Evolutionary conservation across 2,797 vertebrate species (phyloP).

Genomic region (Danio aesculapii): DNA sequence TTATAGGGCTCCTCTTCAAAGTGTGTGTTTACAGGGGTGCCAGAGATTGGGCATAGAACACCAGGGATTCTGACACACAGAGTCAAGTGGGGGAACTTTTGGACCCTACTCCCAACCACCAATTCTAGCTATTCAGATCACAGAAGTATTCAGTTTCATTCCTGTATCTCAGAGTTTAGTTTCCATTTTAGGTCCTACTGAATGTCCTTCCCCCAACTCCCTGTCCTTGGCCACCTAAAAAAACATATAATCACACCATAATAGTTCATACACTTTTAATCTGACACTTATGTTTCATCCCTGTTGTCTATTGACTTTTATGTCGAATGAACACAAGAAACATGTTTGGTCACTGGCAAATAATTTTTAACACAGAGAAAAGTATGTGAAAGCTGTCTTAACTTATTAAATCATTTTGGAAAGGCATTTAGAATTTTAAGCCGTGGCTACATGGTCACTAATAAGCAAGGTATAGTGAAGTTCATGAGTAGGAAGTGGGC

Average conservation of each 20-base stretch:
- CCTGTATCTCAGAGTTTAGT: constrained; percentile 67
- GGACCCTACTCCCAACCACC: constrained; percentile 57
- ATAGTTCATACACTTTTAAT: constrained; percentile 53
- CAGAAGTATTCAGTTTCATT: constrained; percentile 65
- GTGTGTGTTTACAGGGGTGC: constrained; percentile 78
- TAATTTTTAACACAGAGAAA: constrained; percentile 17
- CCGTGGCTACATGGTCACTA: neutral
- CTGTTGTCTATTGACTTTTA: constrained; percentile 42
- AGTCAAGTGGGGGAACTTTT: neutral
- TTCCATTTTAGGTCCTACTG: constrained; percentile 64
- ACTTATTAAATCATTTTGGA: neutral
- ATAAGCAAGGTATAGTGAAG: neutral
- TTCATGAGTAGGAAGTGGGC: neutral
- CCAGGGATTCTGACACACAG: constrained; percentile 64
- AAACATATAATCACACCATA: constrained; percentile 15
- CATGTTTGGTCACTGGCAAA: neutral
- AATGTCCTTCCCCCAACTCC: constrained; percentile 45
- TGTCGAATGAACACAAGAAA: constrained; percentile 19
- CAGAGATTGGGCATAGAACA: constrained; percentile 59
- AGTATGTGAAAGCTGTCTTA: neutral
- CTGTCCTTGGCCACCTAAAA: constrained; percentile 38
- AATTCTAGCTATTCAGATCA: constrained; percentile 68
- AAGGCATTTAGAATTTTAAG: neutral
- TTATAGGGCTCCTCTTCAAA: constrained; percentile 76
- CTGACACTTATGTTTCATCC: constrained; percentile 40